Evolutionary conservation across 2,113 vertebrate genomes (phyloP).

Genomic region (Ovis canadensis): DNA sequence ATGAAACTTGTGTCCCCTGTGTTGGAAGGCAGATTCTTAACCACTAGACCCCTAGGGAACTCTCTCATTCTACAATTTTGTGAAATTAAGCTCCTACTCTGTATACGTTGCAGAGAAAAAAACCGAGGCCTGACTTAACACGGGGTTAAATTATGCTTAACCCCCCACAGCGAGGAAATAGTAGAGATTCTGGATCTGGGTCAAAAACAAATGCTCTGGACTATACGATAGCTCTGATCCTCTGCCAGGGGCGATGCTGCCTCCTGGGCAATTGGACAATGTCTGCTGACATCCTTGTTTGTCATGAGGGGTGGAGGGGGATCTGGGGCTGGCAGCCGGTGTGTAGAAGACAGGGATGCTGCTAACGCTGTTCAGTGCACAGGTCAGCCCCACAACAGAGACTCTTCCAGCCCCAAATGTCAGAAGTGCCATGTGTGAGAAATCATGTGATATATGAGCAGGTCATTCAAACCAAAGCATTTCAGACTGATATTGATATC

Average conservation of each 20-base stretch:
- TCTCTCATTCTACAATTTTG: not conserved
- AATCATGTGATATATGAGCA: not conserved
- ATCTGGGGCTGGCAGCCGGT: not conserved
- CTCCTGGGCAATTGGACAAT: not conserved
- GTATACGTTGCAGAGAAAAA: not conserved
- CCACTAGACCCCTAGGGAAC: not conserved
- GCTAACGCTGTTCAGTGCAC: rapidly evolving
- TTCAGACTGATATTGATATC: not conserved
- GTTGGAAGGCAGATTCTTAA: not conserved
- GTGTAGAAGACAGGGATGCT: not conserved
- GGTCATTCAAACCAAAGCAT: not conserved
- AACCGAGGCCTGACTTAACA: not conserved
- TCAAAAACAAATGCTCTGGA: not conserved
- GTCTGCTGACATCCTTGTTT: not conserved
- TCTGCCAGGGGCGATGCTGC: not conserved
- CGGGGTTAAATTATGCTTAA: not conserved
- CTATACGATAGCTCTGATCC: not conserved
- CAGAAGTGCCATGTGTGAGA: not conserved
- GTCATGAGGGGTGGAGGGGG: not conserved
- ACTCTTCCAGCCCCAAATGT: not conserved
- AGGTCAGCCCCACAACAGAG: not conserved
- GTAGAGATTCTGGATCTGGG: not conserved
- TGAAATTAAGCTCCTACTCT: not conserved
- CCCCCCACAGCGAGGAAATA: not conserved
- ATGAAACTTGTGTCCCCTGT: not conserved